A percentile compares a stretch with the other conserved stretches of the same genome.
These are phyloP conservation scores for Pemphigus obesinymphae DNA, from an alignment of 1,140 invertebrate species.

Conservation along the genomic window DNA sequence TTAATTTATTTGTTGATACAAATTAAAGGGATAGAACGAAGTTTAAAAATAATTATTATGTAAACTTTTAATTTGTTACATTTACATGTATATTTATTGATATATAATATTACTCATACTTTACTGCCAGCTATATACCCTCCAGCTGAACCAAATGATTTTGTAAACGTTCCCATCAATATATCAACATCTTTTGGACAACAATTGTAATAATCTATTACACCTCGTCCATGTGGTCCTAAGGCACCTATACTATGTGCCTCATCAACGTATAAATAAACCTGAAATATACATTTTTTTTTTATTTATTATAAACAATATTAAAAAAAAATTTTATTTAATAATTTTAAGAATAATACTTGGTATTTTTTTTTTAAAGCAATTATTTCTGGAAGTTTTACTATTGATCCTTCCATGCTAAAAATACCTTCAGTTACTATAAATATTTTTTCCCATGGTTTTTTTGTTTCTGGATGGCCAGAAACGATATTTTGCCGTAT, in stretches of 20 bases:
- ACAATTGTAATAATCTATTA: constrained; percentile 75
- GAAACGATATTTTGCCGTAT: constrained; percentile 71
- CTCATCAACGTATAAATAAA: constrained; percentile 90
- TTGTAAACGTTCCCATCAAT: constrained; percentile 94
- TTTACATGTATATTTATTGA: too few species aligned
- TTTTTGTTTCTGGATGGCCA: constrained; percentile 71
- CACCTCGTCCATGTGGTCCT: constrained; percentile 80
- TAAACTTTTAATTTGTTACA: too few species aligned
- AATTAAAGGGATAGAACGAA: too few species aligned
- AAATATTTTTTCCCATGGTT: constrained; percentile 89
- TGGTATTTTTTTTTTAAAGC: constrained; percentile 90
- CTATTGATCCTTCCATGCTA: constrained; percentile 97
- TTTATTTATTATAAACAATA: background rate
- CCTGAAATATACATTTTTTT: constrained; percentile 51
- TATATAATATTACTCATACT: too few species aligned
- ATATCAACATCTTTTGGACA: constrained; percentile 89
- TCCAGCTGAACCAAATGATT: constrained; percentile 92
- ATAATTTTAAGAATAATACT: too few species aligned
- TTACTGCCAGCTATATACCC: constrained; percentile 92
- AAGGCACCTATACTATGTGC: constrained; percentile 95
- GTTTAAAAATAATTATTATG: too few species aligned
- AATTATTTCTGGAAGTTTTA: constrained; percentile 82
- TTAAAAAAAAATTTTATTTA: too few species aligned
- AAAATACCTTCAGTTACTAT: constrained; percentile 94
- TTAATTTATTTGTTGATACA: too few species aligned